phyloP scores from a whole-genome alignment of 37 sponge, comb jelly and placozoan genomes.

The Chondrosia reniformis region DNA sequence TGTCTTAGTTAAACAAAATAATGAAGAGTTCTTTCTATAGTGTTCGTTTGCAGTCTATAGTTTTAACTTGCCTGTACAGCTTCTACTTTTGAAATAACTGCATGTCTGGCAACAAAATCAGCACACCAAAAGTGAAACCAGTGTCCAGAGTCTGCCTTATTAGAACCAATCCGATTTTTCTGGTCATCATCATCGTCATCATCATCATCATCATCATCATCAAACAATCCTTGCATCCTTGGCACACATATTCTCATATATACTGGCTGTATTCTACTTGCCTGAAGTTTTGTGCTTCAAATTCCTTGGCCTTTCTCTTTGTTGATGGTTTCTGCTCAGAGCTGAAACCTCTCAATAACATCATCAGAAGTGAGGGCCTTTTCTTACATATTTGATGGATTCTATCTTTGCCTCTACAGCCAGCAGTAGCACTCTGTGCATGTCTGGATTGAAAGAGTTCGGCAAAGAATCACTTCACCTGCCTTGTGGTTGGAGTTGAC shows the following conservation, averaged over 20 bases:
- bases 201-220: slow-evolving; percentile 6
- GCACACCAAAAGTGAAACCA: slow-evolving; percentile 37
- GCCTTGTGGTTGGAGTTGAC: no score
- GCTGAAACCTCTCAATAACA: neutral
- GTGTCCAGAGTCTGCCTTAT: neutral
- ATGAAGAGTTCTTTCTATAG: no score
- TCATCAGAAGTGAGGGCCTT: slow-evolving; percentile 22
- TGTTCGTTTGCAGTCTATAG: no score
- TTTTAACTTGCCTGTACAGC: no score
- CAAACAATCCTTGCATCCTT: neutral
- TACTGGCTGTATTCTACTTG: neutral
- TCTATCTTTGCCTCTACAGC: neutral
- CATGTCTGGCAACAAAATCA: no score
- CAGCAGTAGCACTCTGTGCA: neutral
- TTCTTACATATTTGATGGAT: slow-evolving; percentile 7
- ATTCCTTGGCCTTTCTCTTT: neutral
- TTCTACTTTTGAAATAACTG: no score
- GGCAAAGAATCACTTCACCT: neutral
- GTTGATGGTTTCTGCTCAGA: neutral
- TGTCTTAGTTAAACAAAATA: no score
- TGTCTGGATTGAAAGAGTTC: slow-evolving; percentile 12
- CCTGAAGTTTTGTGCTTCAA: neutral
- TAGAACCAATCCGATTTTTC: slow-evolving; percentile 20
- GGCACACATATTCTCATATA: slow-evolving; percentile 9
- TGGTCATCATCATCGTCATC: slow-evolving; percentile 25